A percentile compares a stretch with the other conserved stretches of the same genome.
phyloP scores from a whole-genome alignment of 1,140 invertebrate species.

The Saxidomus purpurata region DNA sequence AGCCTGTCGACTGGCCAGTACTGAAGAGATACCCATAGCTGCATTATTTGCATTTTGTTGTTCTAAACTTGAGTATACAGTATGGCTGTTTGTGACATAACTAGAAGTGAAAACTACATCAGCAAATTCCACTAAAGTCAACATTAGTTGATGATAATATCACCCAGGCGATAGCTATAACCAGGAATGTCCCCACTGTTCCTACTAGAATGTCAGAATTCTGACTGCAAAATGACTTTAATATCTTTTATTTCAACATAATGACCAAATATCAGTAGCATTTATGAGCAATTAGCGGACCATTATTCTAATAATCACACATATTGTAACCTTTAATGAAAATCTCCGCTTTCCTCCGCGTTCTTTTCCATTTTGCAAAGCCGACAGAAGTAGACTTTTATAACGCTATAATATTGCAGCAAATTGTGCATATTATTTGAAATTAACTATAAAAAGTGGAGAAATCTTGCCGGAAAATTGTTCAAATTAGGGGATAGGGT shows the following conservation, averaged over 20 bases:
- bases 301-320: slow-evolving; percentile 36
- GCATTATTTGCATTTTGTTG: too few species aligned
- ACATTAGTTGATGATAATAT: neutral
- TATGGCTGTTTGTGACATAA: neutral
- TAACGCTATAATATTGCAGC: slow-evolving; percentile 1
- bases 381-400: slow-evolving; percentile 10
- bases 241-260: slow-evolving; percentile 36
- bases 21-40: too few species aligned
- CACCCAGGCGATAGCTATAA: neutral
- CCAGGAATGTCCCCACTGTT: neutral
- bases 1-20: too few species aligned
- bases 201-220: slow-evolving; percentile 37
- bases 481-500: neutral
- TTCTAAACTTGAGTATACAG: too few species aligned
- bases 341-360: neutral
- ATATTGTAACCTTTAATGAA: slow-evolving; percentile 24
- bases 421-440: slow-evolving; percentile 45
- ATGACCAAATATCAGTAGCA: slow-evolving; percentile 5
- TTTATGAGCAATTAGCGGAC: slow-evolving; percentile 51
- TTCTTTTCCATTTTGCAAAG: neutral
- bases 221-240: slow-evolving; percentile 41
- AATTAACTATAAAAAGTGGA: neutral
- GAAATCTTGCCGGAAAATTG: slow-evolving; percentile 39
- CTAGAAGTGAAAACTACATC: neutral
- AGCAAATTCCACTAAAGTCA: neutral